A percentile compares a stretch with the other conserved stretches of the same genome.
phyloP scores from a whole-genome alignment of 23 tunicate species.

The Trididemnum clinides region DNA sequence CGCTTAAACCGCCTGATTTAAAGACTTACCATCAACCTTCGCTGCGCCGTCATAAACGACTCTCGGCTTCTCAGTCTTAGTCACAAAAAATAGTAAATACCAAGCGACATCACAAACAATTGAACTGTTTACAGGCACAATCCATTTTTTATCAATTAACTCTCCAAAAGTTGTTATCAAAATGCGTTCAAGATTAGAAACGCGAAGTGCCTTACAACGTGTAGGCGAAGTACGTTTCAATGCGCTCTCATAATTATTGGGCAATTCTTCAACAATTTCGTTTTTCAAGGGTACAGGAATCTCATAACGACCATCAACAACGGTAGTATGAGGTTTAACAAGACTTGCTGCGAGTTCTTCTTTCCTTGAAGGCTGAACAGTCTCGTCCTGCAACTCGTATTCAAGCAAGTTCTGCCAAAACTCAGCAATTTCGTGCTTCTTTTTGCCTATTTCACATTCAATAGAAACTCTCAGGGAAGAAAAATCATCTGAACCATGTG shows the following conservation, averaged over 20 bases:
- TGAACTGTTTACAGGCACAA: neutral
- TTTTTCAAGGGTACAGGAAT: slow-evolving; percentile 1
- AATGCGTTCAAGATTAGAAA: neutral
- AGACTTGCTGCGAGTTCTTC: neutral
- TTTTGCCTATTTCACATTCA: no score
- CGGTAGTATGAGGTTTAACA: neutral
- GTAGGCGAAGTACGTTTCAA: neutral
- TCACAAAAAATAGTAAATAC: slow-evolving; percentile 19
- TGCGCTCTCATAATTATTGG: neutral
- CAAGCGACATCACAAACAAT: neutral
- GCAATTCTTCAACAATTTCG: neutral
- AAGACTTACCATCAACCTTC: neutral
- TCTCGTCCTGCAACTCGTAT: neutral
- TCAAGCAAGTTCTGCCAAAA: neutral
- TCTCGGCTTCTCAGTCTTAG: neutral
- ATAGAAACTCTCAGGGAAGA: no score
- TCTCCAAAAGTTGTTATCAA: neutral
- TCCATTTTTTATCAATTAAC: neutral
- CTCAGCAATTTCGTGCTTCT: no score
- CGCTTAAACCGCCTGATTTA: neutral
- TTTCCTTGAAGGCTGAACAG: neutral
- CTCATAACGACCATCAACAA: neutral
- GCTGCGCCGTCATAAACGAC: slow-evolving; percentile 11
- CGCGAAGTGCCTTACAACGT: neutral
- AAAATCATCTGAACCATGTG: no score